These are phyloP conservation scores for Upupa epops DNA, from an alignment of 2,113 vertebrate species.

Conservation along the genomic window DNA sequence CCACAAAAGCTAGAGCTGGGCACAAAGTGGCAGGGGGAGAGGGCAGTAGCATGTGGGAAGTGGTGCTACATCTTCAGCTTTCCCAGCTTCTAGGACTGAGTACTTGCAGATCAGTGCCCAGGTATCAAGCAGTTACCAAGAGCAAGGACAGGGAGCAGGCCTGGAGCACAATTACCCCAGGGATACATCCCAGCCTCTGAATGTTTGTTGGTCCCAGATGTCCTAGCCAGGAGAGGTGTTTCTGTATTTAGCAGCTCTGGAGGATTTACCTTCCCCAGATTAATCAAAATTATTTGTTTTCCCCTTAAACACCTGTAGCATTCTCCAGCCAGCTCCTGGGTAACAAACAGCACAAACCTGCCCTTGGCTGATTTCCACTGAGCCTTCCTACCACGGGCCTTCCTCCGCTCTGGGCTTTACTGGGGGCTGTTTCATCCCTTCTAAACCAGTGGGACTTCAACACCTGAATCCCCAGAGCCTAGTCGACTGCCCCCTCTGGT, in stretches of 20 bases:
- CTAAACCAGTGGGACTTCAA: background rate
- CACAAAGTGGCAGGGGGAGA: background rate
- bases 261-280: background rate
- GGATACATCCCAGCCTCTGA: background rate
- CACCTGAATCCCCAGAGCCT: background rate
- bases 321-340: background rate
- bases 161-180: background rate
- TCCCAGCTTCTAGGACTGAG: background rate
- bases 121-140: background rate
- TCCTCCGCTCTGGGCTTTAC: background rate
- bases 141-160: background rate
- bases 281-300: background rate
- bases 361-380: background rate
- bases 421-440: background rate
- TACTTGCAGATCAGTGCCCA: background rate
- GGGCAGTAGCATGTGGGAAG: background rate
- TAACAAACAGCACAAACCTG: background rate
- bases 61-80: background rate
- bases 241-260: background rate
- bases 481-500: slow-evolving; percentile 45
- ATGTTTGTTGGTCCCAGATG: background rate
- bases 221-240: background rate
- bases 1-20: background rate
- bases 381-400: background rate
- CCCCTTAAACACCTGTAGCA: background rate